Evolutionary conservation across 2,113 vertebrate species (phyloP).

Genomic region (Hippolais icterina): DNA sequence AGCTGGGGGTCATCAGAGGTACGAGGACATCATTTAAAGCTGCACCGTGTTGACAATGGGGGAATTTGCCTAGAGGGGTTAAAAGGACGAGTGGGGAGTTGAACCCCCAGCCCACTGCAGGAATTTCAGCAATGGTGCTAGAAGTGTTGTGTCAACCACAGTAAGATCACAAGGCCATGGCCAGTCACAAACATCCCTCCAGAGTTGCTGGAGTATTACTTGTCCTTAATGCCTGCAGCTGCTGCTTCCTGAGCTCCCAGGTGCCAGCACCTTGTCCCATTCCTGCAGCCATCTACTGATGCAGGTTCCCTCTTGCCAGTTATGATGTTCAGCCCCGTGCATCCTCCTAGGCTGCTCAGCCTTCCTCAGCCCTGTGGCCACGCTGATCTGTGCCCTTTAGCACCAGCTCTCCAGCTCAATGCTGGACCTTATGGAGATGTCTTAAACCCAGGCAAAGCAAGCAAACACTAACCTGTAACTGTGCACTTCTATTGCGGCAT

Average conservation of each 20-base stretch:
- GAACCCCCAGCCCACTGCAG: background rate
- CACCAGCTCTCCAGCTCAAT: background rate
- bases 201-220: background rate
- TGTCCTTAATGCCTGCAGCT: background rate
- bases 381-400: background rate
- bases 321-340: background rate
- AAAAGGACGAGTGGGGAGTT: background rate
- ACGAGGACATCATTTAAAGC: background rate
- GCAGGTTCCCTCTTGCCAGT: background rate
- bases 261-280: background rate
- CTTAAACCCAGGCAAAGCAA: background rate
- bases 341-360: background rate
- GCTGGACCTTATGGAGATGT: background rate
- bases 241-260: background rate
- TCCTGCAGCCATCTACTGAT: background rate
- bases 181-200: background rate
- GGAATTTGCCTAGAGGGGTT: background rate
- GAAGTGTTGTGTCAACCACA: background rate
- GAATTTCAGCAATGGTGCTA: background rate
- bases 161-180: accelerated
- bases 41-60: accelerated
- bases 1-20: background rate
- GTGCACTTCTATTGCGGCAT: background rate
- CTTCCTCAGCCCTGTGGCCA: background rate
- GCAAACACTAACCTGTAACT: background rate